Evolutionary conservation across 2,113 vertebrate genomes (phyloP).

Genomic region (Eubucco bourcierii): DNA sequence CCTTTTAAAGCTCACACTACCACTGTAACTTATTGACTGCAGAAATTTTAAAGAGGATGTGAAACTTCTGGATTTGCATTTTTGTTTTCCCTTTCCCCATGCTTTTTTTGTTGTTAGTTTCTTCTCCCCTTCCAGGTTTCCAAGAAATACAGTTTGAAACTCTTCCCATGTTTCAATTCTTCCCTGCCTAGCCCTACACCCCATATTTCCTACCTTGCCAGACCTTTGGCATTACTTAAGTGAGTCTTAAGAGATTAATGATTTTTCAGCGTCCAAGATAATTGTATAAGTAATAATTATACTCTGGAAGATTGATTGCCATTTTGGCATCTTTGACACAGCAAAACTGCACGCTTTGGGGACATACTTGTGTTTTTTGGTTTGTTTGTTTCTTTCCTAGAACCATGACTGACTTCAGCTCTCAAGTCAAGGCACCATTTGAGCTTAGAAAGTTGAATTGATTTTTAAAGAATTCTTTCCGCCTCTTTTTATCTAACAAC

Average conservation of each 20-base stretch:
- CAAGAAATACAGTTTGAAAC: not conserved
- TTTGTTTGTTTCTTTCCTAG: fast-evolving
- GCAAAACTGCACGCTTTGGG: not conserved
- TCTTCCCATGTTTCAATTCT: not conserved
- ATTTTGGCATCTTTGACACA: not conserved
- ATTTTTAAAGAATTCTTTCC: not conserved
- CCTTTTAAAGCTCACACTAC: not conserved
- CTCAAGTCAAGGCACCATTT: not conserved
- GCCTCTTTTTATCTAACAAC: not conserved
- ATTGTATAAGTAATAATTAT: not conserved
- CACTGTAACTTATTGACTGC: not conserved
- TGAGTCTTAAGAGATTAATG: not conserved
- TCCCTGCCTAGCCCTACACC: not conserved
- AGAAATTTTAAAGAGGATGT: not conserved
- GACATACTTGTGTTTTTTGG: not conserved
- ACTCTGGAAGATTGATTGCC: not conserved
- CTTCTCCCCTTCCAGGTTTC: fast-evolving
- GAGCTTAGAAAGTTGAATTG: not conserved
- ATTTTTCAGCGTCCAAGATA: not conserved
- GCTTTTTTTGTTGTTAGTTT: not conserved
- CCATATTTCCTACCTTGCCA: not conserved
- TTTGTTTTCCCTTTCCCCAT: not conserved
- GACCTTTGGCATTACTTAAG: not conserved
- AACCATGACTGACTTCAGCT: not conserved
- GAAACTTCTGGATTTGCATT: not conserved